Conservation (phyloP, 2,888 invertebrate species). For the Amphipoea oculea region DNA sequence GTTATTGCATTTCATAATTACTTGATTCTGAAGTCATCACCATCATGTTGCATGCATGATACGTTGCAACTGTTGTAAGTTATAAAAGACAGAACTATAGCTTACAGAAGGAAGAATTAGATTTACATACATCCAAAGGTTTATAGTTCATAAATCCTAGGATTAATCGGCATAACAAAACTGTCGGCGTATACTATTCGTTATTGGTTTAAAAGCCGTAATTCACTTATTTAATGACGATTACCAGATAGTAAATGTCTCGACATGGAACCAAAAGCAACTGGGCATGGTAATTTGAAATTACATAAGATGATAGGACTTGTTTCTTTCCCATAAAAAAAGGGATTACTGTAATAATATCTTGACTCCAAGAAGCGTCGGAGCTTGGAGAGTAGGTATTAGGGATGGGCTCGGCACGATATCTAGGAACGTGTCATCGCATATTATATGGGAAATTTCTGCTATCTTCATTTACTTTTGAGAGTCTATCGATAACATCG, state of each 20-base stretch:
- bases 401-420: neutral
- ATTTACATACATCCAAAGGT: neutral
- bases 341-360: slow-evolving; percentile 26
- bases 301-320: slow-evolving; percentile 18
- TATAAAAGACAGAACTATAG: neutral
- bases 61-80: neutral
- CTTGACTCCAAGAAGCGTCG: neutral
- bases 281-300: slow-evolving; percentile 8
- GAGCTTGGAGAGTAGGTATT: slow-evolving; percentile 1
- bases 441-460: neutral
- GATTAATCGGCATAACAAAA: slow-evolving; percentile 15
- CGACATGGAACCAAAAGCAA: slow-evolving; percentile 18
- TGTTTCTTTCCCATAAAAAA: slow-evolving; percentile 23
- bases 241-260: slow-evolving; percentile 41
- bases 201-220: slow-evolving; percentile 24
- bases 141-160: slow-evolving; percentile 34
- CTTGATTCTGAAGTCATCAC: neutral
- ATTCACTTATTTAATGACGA: slow-evolving; percentile 30
- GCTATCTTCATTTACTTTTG: neutral
- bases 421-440: neutral
- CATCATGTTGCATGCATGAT: neutral
- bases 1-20: neutral
- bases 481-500: neutral
- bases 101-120: slow-evolving; percentile 10
- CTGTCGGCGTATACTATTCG: slow-evolving; percentile 13